Evolutionary conservation across 2,888 invertebrate species (phyloP).

Genomic region (Lumbricus terrestris): DNA sequence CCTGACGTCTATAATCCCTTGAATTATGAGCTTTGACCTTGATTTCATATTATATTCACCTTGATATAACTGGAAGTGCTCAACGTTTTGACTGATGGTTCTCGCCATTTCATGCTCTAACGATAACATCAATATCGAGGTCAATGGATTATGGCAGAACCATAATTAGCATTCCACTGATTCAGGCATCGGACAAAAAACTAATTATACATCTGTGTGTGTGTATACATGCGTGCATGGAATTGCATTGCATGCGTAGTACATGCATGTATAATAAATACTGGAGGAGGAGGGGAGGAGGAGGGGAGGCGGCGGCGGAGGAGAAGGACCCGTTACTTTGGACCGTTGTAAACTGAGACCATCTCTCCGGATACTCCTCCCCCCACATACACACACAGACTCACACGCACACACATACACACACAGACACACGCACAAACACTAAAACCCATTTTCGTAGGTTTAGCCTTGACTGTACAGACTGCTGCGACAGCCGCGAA

Average conservation of each 20-base stretch:
- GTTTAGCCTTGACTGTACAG: background rate
- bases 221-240: no score
- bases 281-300: background rate
- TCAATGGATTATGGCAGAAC: background rate
- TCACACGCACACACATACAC: no score
- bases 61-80: no score
- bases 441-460: background rate
- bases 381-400: no score
- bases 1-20: no score
- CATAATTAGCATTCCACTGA: background rate
- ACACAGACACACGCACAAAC: no score
- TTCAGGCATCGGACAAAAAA: background rate
- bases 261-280: background rate
- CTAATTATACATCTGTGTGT: background rate
- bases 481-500: background rate
- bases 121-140: background rate
- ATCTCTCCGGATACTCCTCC: background rate
- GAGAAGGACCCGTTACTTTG: background rate
- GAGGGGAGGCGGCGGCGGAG: no score
- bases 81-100: background rate
- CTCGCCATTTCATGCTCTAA: no score
- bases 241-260: no score
- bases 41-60: no score
- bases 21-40: no score
- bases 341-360: background rate